Evolutionary conservation across 30 jellyfish, hydroid and myxozoan species (phyloP).

Genomic region (Pelagia noctiluca): DNA sequence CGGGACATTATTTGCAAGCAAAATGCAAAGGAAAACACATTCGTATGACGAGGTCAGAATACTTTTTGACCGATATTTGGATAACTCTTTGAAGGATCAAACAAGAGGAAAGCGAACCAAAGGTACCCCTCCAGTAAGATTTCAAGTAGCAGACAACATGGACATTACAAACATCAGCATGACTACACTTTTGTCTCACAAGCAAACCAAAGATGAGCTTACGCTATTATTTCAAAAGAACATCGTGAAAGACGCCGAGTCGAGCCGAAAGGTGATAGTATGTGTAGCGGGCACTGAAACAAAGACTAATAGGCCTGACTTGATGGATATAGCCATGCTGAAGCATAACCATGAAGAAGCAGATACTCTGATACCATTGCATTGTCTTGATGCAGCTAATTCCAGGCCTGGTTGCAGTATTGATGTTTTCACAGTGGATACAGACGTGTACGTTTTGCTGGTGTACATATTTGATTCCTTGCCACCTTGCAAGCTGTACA

Average conservation of each 20-base stretch:
- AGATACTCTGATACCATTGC: conserved; percentile 15
- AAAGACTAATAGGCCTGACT: background rate
- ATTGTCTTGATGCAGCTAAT: conserved; percentile 16
- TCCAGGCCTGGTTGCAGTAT: conserved; percentile 12
- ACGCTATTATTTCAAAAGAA: conserved; percentile 6
- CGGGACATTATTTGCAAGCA: conserved; percentile 13
- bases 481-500: conserved; percentile 19
- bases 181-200: conserved; percentile 20
- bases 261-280: conserved; percentile 1
- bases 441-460: conserved; percentile 16
- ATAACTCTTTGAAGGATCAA: conserved; percentile 40
- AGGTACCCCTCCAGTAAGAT: conserved; percentile 39
- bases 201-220: conserved; percentile 5
- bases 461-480: background rate
- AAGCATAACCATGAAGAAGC: conserved; percentile 13
- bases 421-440: conserved; percentile 19
- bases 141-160: conserved; percentile 22
- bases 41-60: conserved; percentile 31
- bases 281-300: conserved; percentile 19
- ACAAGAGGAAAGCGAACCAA: conserved; percentile 42
- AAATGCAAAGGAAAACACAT: conserved; percentile 7
- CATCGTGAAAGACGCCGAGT: background rate
- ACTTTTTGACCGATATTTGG: conserved; percentile 21
- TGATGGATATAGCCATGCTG: conserved; percentile 2
- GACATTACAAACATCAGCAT: conserved; percentile 30